Conservation (phyloP, 2,113 vertebrate species). For the Ictidomys tridecemlineatus region DNA sequence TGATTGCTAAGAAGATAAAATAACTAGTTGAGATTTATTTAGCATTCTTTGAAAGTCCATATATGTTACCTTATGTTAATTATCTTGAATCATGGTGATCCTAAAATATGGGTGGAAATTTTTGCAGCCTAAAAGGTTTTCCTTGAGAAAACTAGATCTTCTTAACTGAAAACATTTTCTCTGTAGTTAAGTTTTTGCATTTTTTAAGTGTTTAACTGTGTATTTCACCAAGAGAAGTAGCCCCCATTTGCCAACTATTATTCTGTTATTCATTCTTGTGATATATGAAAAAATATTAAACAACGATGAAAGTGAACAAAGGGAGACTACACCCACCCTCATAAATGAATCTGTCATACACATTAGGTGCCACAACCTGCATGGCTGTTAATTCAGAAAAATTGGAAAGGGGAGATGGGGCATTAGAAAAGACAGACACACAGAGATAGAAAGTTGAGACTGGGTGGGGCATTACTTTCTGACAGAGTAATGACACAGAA, state of each 20-base stretch:
- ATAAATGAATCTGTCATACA: neutral
- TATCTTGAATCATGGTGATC: neutral
- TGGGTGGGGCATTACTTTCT: too few relatives aligned
- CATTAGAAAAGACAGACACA: too few relatives aligned
- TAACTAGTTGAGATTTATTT: neutral
- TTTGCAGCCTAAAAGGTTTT: neutral
- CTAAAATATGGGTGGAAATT: neutral
- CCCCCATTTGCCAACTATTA: neutral
- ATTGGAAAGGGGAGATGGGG: too few relatives aligned
- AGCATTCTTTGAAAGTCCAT: neutral
- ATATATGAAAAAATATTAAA: neutral
- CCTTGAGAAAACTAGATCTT: neutral
- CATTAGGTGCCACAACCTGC: too few relatives aligned
- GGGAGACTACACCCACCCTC: neutral
- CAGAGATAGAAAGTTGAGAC: too few relatives aligned
- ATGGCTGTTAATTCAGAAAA: too few relatives aligned
- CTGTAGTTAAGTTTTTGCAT: neutral
- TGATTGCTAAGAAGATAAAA: neutral
- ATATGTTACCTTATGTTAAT: neutral
- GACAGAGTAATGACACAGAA: too few relatives aligned
- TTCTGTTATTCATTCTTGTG: neutral
- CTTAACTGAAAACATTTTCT: neutral
- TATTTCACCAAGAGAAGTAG: neutral
- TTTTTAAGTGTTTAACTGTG: neutral
- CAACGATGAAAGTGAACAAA: neutral